These are phyloP conservation scores for Araneus ventricosus DNA, from an alignment of 1,140 invertebrate genomes.

Conservation along the genomic window DNA sequence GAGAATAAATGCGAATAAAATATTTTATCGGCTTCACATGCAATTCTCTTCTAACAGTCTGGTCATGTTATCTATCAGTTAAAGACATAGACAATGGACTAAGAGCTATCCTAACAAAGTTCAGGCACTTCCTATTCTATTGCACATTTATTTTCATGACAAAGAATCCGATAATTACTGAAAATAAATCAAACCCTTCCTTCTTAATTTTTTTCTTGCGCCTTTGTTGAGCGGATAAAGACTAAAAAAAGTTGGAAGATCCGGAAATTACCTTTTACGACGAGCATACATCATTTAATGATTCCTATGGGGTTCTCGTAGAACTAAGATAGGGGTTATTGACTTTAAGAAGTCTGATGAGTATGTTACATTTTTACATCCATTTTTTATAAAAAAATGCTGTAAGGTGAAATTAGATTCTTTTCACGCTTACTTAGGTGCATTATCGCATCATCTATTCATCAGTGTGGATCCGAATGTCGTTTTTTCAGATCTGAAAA, in stretches of 20 bases:
- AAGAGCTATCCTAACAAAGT: not conserved
- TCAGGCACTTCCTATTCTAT: not conserved
- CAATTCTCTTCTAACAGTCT: not conserved
- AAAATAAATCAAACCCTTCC: slow-evolving; percentile 3
- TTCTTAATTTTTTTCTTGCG: not conserved
- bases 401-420: not conserved
- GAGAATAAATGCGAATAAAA: not conserved
- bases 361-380: not conserved
- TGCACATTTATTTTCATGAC: slow-evolving; percentile 21
- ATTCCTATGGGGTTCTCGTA: not conserved
- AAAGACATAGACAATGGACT: not conserved
- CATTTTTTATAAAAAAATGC: not conserved
- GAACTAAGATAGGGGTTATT: not conserved
- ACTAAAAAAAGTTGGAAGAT: not conserved
- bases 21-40: not conserved
- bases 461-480: too few relatives aligned
- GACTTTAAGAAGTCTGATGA: not conserved
- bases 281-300: slow-evolving; percentile 28
- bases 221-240: slow-evolving; percentile 14
- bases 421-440: not conserved
- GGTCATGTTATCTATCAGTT: not conserved
- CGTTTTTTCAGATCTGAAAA: too few relatives aligned
- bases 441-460: too few relatives aligned
- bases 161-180: slow-evolving; percentile 31
- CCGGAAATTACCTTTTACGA: slow-evolving; percentile 33